Conservation (phyloP, 35 echinoderm and acorn worm genomes). For the Anneissia japonica region DNA sequence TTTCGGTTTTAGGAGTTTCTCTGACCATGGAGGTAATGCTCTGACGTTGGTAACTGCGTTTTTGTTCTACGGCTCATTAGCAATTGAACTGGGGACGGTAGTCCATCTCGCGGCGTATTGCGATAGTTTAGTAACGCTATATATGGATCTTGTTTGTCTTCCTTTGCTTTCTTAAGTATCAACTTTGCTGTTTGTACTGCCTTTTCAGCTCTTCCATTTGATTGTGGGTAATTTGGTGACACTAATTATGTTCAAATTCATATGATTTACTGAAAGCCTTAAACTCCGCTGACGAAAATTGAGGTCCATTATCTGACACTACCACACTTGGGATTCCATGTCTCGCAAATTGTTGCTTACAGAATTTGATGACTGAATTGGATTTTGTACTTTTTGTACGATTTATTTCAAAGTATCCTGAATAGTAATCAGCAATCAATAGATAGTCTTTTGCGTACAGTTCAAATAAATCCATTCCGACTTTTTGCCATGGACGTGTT, state of each 20-base stretch:
- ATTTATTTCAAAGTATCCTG: too few relatives aligned
- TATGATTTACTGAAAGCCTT: background rate
- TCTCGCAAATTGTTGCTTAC: too few relatives aligned
- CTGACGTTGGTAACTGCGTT: constrained; percentile 16
- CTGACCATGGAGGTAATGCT: too few relatives aligned
- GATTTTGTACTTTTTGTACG: too few relatives aligned
- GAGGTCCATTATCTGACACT: too few relatives aligned
- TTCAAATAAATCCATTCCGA: too few relatives aligned
- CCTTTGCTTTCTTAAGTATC: constrained; percentile 10
- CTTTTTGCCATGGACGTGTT: too few relatives aligned
- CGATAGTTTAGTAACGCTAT: constrained; percentile 19
- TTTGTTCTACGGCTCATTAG: constrained; percentile 2
- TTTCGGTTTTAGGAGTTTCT: too few relatives aligned
- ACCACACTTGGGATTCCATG: too few relatives aligned
- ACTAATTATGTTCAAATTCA: constrained; percentile 25
- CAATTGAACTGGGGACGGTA: background rate
- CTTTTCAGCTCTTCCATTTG: constrained; percentile 23
- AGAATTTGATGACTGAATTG: too few relatives aligned
- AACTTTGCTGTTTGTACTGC: constrained; percentile 31
- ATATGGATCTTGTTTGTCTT: constrained; percentile 26
- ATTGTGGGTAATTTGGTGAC: constrained; percentile 17
- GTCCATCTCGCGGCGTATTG: constrained; percentile 11
- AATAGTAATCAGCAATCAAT: too few relatives aligned
- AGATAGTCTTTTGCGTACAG: too few relatives aligned
- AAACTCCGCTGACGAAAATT: background rate